A percentile compares a stretch with the other conserved stretches of the same genome.
phyloP scores from a whole-genome alignment of 2,888 invertebrate genomes.

The Augochlorella aurata region DNA sequence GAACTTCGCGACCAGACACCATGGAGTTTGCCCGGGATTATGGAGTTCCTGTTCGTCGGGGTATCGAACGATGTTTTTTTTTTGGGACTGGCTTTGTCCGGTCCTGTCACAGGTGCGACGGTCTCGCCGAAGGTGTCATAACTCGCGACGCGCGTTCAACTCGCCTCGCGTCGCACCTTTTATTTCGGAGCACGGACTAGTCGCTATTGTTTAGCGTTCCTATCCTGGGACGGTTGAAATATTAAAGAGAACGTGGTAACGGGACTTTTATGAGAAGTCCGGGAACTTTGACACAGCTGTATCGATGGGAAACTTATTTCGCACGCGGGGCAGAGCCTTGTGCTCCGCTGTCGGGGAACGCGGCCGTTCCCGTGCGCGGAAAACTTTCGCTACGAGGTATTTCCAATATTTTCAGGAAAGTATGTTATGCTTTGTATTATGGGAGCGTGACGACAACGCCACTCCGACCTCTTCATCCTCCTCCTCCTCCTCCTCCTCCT shows the following conservation, averaged over 20 bases:
- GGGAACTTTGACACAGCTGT: conserved; percentile 5
- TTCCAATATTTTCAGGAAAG: conserved; percentile 39
- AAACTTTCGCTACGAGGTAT: conserved; percentile 32
- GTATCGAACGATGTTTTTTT: conserved; percentile 21
- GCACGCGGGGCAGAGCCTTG: neutral
- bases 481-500: neutral
- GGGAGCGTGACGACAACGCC: conserved; percentile 22
- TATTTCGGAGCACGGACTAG: neutral
- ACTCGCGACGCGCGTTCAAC: neutral
- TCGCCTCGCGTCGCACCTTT: neutral
- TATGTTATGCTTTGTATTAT: conserved; percentile 22
- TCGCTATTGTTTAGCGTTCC: neutral
- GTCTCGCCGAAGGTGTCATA: neutral
- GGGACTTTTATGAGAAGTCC: neutral
- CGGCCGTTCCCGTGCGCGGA: conserved; percentile 26
- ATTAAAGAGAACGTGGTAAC: neutral
- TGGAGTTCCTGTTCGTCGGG: neutral
- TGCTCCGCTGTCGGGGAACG: conserved; percentile 11
- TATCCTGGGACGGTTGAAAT: neutral
- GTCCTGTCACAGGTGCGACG: neutral
- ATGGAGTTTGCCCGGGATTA: neutral
- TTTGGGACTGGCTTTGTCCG: conserved; percentile 8
- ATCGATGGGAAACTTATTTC: conserved; percentile 14
- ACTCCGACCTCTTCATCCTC: too few relatives aligned
- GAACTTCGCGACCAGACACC: neutral